Conservation (phyloP, 1,140 invertebrate genomes). For the Sarcophaga bullata region DNA sequence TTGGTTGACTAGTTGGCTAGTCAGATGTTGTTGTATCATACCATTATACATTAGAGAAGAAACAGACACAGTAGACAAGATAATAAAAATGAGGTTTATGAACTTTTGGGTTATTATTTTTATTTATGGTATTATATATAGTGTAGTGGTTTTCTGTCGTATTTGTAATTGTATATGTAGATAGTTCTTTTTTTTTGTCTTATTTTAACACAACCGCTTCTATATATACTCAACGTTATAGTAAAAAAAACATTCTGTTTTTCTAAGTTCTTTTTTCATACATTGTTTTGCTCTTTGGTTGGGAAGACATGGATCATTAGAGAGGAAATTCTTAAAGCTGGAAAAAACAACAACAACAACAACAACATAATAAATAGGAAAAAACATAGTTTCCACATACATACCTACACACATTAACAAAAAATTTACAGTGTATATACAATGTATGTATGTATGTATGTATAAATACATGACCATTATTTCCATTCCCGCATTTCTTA, state of each 20-base stretch:
- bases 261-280: background rate
- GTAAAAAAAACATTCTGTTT: background rate
- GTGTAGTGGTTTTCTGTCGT: too few relatives aligned
- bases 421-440: too few relatives aligned
- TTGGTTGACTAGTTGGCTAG: background rate
- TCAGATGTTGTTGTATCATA: too few relatives aligned
- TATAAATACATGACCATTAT: background rate
- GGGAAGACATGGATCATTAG: conserved; percentile 10
- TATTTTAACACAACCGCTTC: too few relatives aligned
- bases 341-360: background rate
- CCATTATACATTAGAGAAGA: too few relatives aligned
- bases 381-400: background rate
- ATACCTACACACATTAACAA: too few relatives aligned
- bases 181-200: too few relatives aligned
- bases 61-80: too few relatives aligned
- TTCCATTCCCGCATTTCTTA: conserved; percentile 21
- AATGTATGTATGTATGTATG: too few relatives aligned
- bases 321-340: conserved; percentile 10
- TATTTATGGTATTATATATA: background rate
- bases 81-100: background rate
- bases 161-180: too few relatives aligned
- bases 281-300: background rate
- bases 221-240: too few relatives aligned
- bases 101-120: background rate
- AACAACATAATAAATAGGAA: background rate